A percentile compares a stretch with the other conserved stretches of the same genome.
Conservation (phyloP, 2,888 invertebrate species). For the Drosophila seclusa region DNA sequence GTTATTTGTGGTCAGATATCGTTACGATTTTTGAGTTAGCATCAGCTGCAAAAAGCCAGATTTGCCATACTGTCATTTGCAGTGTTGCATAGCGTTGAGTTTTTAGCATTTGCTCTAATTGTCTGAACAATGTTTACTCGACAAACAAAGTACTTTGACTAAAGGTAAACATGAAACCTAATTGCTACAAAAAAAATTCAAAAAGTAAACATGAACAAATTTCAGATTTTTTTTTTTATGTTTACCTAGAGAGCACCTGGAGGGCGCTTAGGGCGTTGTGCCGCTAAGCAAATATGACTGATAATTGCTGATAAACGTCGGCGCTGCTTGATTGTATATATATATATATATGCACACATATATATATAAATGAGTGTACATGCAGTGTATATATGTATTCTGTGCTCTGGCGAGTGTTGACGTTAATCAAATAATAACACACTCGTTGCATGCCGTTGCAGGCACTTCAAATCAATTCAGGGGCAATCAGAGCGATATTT, state of each 20-base stretch:
- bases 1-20: background rate
- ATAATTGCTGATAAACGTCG: slow-evolving; percentile 67
- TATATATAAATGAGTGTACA: background rate
- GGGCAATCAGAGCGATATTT: slow-evolving; percentile 65
- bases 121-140: slow-evolving; percentile 54
- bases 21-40: background rate
- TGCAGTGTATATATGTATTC: background rate
- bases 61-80: slow-evolving; percentile 7
- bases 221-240: slow-evolving; percentile 6
- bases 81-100: slow-evolving; percentile 31
- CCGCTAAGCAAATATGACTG: slow-evolving; percentile 63
- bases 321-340: slow-evolving; percentile 33
- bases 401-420: slow-evolving; percentile 45
- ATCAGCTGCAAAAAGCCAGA: background rate
- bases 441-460: slow-evolving; percentile 30
- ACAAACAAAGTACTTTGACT: slow-evolving; percentile 51
- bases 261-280: slow-evolving; percentile 58
- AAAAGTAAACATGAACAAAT: slow-evolving; percentile 20
- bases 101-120: slow-evolving; percentile 44
- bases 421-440: slow-evolving; percentile 64
- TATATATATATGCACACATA: background rate
- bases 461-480: slow-evolving; percentile 45
- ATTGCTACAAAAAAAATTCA: slow-evolving; percentile 48
- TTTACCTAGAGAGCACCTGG: slow-evolving; percentile 29
- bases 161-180: slow-evolving; percentile 56